A percentile compares a stretch with the other conserved stretches of the same genome.
Evolutionary conservation across 2,113 vertebrate genomes (phyloP).

Genomic region (Chiloscyllium plagiosum): DNA sequence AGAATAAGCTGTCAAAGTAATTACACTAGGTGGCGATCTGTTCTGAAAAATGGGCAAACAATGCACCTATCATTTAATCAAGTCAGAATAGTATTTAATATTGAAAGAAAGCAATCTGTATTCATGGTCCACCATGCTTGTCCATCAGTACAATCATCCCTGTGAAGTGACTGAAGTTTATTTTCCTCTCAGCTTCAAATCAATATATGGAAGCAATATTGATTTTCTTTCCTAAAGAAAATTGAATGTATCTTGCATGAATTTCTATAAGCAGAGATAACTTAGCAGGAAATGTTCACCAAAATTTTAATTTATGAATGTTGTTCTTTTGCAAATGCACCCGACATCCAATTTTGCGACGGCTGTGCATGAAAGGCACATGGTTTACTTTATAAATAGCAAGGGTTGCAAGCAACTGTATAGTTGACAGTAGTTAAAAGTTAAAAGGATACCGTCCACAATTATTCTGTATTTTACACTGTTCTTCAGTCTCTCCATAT

Average conservation of each 20-base stretch:
- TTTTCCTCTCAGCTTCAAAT: background rate
- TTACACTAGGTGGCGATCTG: background rate
- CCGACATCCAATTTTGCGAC: background rate
- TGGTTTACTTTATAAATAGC: background rate
- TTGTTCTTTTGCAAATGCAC: background rate
- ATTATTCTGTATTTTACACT: background rate
- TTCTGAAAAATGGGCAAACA: background rate
- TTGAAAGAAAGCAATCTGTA: background rate
- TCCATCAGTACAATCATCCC: background rate
- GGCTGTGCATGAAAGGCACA: background rate
- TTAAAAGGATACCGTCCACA: background rate
- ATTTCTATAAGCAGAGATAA: background rate
- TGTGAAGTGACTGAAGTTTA: no score
- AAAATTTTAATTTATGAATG: no score
- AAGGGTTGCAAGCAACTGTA: background rate
- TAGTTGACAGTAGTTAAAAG: background rate
- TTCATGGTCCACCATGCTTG: background rate
- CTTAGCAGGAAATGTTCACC: background rate
- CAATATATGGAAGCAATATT: background rate
- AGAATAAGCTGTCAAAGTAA: background rate
- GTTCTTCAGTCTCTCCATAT: background rate
- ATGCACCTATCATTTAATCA: background rate
- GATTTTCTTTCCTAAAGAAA: background rate
- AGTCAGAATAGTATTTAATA: background rate
- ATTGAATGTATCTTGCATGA: background rate